These are phyloP conservation scores for Digitonthophagus gazella DNA, from an alignment of 2,888 invertebrate species.

Conservation along the genomic window DNA sequence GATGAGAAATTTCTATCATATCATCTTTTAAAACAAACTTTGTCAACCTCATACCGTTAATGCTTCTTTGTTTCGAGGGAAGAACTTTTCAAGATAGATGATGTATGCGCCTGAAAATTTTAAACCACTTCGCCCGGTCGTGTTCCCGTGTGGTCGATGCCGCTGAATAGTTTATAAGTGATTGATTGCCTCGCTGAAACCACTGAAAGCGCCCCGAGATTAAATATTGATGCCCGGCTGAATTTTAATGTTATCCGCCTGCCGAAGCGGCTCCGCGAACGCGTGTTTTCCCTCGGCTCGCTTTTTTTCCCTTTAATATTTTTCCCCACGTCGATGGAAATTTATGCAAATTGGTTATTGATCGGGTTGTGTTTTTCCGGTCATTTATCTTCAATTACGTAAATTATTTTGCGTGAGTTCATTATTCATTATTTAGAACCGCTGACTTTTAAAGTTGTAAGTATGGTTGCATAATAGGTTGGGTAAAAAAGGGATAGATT, in stretches of 20 bases:
- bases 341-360: background rate
- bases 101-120: conserved; percentile 29
- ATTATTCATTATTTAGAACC: background rate
- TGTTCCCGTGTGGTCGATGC: conserved; percentile 31
- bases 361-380: background rate
- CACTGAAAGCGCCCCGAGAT: conserved; percentile 37
- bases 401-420: too few species aligned
- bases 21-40: background rate
- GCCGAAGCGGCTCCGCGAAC: background rate
- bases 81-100: conserved; percentile 17
- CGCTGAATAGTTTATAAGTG: conserved; percentile 44
- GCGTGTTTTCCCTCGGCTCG: background rate
- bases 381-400: background rate
- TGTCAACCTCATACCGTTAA: background rate
- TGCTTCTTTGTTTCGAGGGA: background rate
- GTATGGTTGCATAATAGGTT: background rate
- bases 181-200: conserved; percentile 46
- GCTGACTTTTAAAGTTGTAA: too few species aligned
- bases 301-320: background rate
- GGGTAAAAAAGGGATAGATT: background rate
- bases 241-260: conserved; percentile 30
- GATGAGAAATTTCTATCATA: background rate
- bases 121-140: conserved; percentile 28
- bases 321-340: background rate
- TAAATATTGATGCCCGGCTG: conserved; percentile 37